Evolutionary conservation across 2,888 invertebrate species (phyloP), one percentile per base, ranked within the genome.

Genomic region (Apamea anceps): DNA sequence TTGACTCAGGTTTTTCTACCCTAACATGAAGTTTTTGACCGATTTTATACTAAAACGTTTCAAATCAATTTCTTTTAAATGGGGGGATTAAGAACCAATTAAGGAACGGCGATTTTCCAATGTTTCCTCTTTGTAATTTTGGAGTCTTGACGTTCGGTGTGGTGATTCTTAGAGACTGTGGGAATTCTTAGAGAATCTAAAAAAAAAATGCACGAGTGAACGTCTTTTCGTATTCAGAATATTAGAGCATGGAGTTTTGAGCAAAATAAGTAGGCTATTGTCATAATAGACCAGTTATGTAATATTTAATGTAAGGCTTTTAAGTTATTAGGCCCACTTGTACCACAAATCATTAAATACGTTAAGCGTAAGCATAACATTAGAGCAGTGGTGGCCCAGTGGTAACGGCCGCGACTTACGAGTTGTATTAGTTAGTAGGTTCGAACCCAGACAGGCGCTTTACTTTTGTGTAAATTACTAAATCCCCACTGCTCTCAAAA

Each of bases 81-180:
- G 48, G 81, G 18, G 21, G 72, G 82, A 79, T 86, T 86, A 77
- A 79, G 25, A 79, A 86, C 70, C 75, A 85, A 82, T 85, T 79
- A 79, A 42, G 62, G 68, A 65, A 65, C 65, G 65, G 62, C 70
- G 65, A 70, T 79, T 71, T 82, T 82, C 10, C 28, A 79, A 72
- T 60, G 57, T 72, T 82, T 82, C 63, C 6, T 65, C 18, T 82
- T 74, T 76, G 63, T 78, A 57, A 74, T 84, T 32, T 65, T 72
- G 13, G 51, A 37, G 32, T 54, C 62, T 15, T 15, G 10, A 72
- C 2, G 42, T 28, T 62, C 28, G 15, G n/a, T 32, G 8, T 25
- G 60, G 5, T 3, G 37, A 42, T 32, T 54, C 2, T 62, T 7
- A 62, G 28, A n/a, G n/a, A n/a, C n/a, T n/a, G n/a, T n/a, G n/a